Evolutionary conservation across 2,113 vertebrate species (phyloP).

Genomic region (Chroicocephalus ridibundus): DNA sequence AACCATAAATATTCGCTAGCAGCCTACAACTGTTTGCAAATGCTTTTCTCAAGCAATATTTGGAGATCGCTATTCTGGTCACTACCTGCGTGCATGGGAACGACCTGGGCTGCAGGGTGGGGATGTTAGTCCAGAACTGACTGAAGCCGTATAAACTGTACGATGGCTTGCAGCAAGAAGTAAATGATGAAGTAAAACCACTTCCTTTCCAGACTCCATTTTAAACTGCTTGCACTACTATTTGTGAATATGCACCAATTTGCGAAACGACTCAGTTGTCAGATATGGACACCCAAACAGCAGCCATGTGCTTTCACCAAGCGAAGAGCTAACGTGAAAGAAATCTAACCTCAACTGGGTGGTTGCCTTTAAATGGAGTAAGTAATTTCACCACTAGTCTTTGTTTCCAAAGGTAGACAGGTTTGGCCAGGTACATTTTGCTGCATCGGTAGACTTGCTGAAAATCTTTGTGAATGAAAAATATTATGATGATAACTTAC

Average conservation of each 20-base stretch:
- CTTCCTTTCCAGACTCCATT: background rate
- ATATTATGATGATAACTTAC: background rate
- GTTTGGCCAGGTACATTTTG: background rate
- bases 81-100: background rate
- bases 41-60: background rate
- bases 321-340: background rate
- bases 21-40: background rate
- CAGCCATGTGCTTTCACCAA: background rate
- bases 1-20: conserved; percentile 28
- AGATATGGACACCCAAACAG: background rate
- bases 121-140: background rate
- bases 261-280: background rate
- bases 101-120: background rate
- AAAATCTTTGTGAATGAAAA: background rate
- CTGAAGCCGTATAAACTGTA: background rate
- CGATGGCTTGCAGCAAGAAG: background rate
- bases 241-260: background rate
- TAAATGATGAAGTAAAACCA: background rate
- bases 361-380: background rate
- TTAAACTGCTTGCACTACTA: background rate
- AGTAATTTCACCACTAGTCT: background rate
- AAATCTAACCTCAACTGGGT: background rate
- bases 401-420: background rate
- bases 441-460: background rate
- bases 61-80: background rate